phyloP scores from a whole-genome alignment of 2,888 invertebrate species.

The Morinoia aosen region DNA sequence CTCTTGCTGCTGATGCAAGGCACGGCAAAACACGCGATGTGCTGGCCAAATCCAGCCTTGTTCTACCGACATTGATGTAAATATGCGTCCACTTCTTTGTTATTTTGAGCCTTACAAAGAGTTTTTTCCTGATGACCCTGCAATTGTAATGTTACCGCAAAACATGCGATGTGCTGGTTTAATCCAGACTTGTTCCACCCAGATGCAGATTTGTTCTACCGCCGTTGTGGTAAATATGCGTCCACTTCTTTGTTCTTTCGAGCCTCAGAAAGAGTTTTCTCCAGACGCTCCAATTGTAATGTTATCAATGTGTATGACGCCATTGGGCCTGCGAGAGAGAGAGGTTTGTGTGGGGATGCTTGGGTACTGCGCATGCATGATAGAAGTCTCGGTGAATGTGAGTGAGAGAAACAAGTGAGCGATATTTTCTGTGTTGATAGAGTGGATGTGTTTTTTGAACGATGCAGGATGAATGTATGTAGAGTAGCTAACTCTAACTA shows the following conservation, averaged over 20 bases:
- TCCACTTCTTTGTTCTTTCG: constrained; percentile 28
- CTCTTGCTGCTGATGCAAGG: too few relatives aligned
- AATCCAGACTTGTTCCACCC: too few relatives aligned
- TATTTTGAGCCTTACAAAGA: neutral
- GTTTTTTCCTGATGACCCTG: constrained; percentile 20
- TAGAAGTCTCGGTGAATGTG: neutral
- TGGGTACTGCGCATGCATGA: neutral
- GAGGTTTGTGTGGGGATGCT: neutral
- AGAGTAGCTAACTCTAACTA: too few relatives aligned
- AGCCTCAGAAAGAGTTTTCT: neutral
- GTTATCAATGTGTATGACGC: constrained; percentile 9
- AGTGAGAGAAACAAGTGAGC: neutral
- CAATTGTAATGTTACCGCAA: neutral
- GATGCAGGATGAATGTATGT: neutral
- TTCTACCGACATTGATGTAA: neutral
- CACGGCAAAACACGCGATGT: too few relatives aligned
- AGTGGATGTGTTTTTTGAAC: neutral
- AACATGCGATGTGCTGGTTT: constrained; percentile 34
- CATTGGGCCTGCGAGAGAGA: neutral
- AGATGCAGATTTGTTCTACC: neutral
- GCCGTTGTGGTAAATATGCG: constrained; percentile 32
- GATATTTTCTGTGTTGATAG: neutral
- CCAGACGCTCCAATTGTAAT: constrained; percentile 2
- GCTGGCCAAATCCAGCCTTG: too few relatives aligned
- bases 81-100: constrained; percentile 39